Evolutionary conservation across 2,113 vertebrate species (phyloP).

Genomic region (Coracopsis vasa): DNA sequence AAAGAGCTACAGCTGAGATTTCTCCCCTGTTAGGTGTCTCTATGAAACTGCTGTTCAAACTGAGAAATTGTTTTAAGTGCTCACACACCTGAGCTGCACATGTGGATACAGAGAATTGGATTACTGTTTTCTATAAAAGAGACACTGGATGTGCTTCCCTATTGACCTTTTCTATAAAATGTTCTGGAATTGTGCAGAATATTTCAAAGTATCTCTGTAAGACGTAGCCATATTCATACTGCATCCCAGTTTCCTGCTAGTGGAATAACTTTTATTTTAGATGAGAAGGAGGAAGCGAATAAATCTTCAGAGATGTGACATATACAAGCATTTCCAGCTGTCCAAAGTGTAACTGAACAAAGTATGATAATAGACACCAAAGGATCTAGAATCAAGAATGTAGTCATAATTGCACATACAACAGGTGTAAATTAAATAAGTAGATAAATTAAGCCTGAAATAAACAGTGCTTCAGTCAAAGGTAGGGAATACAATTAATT

Average conservation of each 20-base stretch:
- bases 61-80: neutral
- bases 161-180: neutral
- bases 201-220: neutral
- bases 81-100: neutral
- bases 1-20: neutral
- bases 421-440: neutral
- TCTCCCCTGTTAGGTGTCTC: neutral
- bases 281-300: neutral
- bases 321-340: neutral
- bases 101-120: neutral
- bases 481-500: neutral
- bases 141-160: neutral
- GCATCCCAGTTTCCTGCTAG: neutral
- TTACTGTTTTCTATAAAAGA: neutral
- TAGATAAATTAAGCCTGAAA: slow-evolving; percentile 15
- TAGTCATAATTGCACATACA: neutral
- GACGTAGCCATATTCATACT: neutral
- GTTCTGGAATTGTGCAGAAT: neutral
- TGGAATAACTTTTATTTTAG: neutral
- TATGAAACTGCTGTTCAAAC: neutral
- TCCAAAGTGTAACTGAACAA: neutral
- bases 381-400: neutral
- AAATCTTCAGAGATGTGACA: neutral
- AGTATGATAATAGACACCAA: neutral
- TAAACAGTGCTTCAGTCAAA: neutral